A percentile compares a stretch with the other conserved stretches of the same genome.
Evolutionary conservation across 2,113 vertebrate genomes (phyloP).

Genomic region (Oxygymnocypris stewartii): DNA sequence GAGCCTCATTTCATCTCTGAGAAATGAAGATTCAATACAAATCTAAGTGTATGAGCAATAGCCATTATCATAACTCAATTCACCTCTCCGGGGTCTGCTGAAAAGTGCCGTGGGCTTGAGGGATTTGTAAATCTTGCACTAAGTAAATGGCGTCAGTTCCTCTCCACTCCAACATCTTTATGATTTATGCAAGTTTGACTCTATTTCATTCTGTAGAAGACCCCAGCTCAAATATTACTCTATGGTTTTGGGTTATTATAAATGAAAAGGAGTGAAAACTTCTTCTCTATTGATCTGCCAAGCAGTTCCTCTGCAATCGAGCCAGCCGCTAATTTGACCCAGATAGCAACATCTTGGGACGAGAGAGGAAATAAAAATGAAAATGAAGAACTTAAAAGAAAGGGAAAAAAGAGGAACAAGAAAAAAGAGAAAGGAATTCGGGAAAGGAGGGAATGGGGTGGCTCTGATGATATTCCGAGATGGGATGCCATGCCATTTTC

Average conservation of each 20-base stretch:
- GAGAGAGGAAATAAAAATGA: slow-evolving; percentile 83
- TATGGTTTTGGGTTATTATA: slow-evolving; percentile 57
- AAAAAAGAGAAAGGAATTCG: background rate
- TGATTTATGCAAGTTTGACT: slow-evolving; percentile 60
- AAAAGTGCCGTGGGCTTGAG: slow-evolving; percentile 60
- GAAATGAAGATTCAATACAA: slow-evolving; percentile 37
- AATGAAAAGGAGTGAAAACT: slow-evolving; percentile 70
- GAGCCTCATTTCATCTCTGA: background rate
- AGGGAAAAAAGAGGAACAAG: slow-evolving; percentile 44
- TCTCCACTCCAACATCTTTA: slow-evolving; percentile 47
- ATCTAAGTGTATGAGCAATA: slow-evolving; percentile 45
- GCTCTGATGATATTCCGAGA: slow-evolving; percentile 46
- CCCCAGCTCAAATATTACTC: slow-evolving; percentile 40
- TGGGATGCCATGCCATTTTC: slow-evolving; percentile 74
- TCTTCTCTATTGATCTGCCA: slow-evolving; percentile 72
- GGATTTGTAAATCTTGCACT: slow-evolving; percentile 71
- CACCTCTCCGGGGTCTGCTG: slow-evolving; percentile 55
- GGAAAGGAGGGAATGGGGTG: background rate
- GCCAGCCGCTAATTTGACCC: slow-evolving; percentile 78
- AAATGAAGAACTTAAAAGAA: slow-evolving; percentile 75
- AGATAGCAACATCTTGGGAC: slow-evolving; percentile 82
- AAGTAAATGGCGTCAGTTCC: slow-evolving; percentile 51
- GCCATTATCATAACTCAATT: slow-evolving; percentile 66
- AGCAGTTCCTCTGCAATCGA: slow-evolving; percentile 57
- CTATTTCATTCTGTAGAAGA: slow-evolving; percentile 60